Evolutionary conservation across 2,888 invertebrate genomes (phyloP).

Genomic region (Conomelus anceps): DNA sequence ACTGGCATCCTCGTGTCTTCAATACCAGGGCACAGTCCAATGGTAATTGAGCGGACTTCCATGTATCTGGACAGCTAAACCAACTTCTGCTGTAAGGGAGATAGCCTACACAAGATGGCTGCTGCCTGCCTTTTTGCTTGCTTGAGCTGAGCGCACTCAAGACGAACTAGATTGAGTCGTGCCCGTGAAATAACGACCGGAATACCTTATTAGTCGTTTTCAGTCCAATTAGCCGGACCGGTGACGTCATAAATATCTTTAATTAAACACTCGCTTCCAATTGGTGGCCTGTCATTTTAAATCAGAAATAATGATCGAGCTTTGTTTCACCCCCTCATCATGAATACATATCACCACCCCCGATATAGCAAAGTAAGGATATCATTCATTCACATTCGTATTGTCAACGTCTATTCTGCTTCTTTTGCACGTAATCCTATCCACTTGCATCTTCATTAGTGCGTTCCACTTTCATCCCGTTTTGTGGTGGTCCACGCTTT

Average conservation of each 20-base stretch:
- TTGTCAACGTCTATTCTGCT: neutral
- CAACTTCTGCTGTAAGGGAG: neutral
- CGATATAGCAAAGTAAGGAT: neutral
- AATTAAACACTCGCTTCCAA: conserved; percentile 25
- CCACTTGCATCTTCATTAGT: neutral
- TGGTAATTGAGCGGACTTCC: neutral
- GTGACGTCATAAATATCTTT: conserved; percentile 25
- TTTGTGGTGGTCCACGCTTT: neutral
- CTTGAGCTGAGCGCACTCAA: too few species aligned
- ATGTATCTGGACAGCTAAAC: neutral
- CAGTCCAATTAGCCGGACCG: conserved; percentile 20
- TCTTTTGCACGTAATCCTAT: neutral
- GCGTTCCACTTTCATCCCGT: neutral
- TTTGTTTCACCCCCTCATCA: neutral
- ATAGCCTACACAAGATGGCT: neutral
- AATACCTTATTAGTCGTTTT: conserved; percentile 24
- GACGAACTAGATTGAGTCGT: conserved; percentile 6
- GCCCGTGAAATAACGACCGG: conserved; percentile 9
- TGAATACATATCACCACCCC: neutral
- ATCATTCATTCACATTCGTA: neutral
- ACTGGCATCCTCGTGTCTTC: neutral
- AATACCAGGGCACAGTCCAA: neutral
- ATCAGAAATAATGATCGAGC: conserved; percentile 25
- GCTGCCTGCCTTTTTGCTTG: too few species aligned
- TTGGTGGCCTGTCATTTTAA: conserved; percentile 25